phyloP scores from a whole-genome alignment of 2,797 vertebrate species.

The Eulemur mongoz region DNA sequence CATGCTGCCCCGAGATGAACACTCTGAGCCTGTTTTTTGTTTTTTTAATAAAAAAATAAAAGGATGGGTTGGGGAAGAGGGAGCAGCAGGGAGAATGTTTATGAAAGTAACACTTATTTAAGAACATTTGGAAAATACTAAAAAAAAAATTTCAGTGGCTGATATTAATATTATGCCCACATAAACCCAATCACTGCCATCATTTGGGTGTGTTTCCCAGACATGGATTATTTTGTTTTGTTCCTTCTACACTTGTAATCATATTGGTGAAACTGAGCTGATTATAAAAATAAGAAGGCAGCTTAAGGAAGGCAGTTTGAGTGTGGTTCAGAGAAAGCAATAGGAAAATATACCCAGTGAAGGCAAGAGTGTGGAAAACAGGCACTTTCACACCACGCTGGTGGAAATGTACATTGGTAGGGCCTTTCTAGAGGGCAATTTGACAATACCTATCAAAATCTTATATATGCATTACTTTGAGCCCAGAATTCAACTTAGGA shows the following conservation, averaged over 20 bases:
- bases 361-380: neutral
- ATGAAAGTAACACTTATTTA: neutral
- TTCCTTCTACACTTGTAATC: slow-evolving; percentile 24
- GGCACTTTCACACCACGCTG: too few species aligned
- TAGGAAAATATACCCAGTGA: neutral
- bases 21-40: neutral
- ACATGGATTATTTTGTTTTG: neutral
- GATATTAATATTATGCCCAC: neutral
- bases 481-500: neutral
- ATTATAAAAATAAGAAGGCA: neutral
- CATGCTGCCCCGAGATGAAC: neutral
- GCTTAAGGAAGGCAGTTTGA: neutral
- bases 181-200: neutral
- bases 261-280: neutral
- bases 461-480: neutral
- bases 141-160: neutral
- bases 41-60: neutral
- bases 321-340: neutral
- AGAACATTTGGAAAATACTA: neutral
- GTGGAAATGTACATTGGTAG: neutral
- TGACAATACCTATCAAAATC: neutral
- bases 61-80: neutral
- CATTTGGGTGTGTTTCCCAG: neutral
- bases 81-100: neutral
- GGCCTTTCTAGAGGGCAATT: neutral